Conservation (phyloP, 2,113 vertebrate species). For the Pipra filicauda region DNA sequence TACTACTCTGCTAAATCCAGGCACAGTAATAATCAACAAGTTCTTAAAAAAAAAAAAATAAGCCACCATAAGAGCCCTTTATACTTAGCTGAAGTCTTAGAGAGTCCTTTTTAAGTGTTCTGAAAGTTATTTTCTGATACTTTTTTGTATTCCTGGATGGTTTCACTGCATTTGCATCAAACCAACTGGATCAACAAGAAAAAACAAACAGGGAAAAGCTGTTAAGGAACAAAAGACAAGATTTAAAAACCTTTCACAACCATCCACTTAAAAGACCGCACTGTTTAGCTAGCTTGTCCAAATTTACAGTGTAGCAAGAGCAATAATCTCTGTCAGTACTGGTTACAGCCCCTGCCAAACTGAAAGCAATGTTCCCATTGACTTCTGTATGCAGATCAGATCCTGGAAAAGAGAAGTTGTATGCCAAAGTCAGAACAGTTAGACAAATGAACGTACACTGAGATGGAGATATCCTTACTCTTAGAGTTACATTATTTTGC, state of each 20-base stretch:
- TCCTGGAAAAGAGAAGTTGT: not conserved
- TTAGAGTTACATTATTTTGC: not conserved
- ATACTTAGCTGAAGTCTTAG: not conserved
- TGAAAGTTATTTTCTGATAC: slow-evolving; percentile 12
- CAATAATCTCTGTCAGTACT: slow-evolving; percentile 6
- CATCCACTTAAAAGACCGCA: slow-evolving; percentile 22
- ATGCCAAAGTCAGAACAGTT: not conserved
- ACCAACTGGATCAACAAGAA: slow-evolving; percentile 9
- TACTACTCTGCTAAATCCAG: not conserved
- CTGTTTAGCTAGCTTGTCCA: slow-evolving; percentile 42
- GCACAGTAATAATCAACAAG: not conserved
- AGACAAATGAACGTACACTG: not conserved
- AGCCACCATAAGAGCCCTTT: not conserved
- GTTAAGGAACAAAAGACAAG: slow-evolving; percentile 1
- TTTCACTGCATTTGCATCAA: slow-evolving; percentile 19
- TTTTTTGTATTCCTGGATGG: not conserved
- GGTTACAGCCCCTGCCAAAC: slow-evolving; percentile 15
- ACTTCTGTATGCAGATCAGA: slow-evolving; percentile 23
- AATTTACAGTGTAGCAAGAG: slow-evolving; percentile 36
- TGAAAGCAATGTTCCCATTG: slow-evolving; percentile 3
- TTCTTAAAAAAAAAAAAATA: not conserved
- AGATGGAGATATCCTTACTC: not conserved
- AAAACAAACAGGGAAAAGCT: not conserved
- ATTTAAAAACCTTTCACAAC: slow-evolving; percentile 37
- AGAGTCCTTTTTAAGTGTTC: not conserved